Conservation (phyloP, 2,888 invertebrate genomes). For the Drosophila percnosoma region DNA sequence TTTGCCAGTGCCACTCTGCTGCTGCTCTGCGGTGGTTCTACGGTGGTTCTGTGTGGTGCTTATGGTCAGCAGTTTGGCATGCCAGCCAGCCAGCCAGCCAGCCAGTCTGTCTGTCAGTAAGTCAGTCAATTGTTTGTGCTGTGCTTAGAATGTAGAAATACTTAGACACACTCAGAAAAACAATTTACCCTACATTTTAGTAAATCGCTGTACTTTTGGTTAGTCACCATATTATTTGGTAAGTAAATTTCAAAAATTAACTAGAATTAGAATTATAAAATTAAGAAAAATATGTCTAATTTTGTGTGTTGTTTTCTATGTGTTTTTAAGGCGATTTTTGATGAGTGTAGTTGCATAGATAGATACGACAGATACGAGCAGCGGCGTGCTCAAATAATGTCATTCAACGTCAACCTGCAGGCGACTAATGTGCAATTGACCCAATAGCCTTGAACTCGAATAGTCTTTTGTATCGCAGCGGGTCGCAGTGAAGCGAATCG, state of each 20-base stretch:
- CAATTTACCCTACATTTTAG: background rate
- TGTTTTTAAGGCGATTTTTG: background rate
- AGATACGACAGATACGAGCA: slow-evolving; percentile 16
- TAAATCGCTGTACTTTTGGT: background rate
- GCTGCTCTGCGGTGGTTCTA: background rate
- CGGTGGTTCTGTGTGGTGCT: background rate
- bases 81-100: slow-evolving; percentile 2
- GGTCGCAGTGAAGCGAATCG: slow-evolving; percentile 37
- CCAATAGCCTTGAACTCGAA: slow-evolving; percentile 81
- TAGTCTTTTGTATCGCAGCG: slow-evolving; percentile 11
- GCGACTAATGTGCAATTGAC: slow-evolving; percentile 77
- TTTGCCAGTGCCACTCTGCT: slow-evolving; percentile 6
- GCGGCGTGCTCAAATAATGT: slow-evolving; percentile 62
- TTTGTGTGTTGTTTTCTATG: background rate
- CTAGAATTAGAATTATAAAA: too few relatives aligned
- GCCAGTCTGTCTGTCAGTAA: slow-evolving; percentile 6
- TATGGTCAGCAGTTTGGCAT: slow-evolving; percentile 17
- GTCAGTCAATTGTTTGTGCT: slow-evolving; percentile 3
- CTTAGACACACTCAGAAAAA: background rate
- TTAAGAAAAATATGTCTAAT: background rate
- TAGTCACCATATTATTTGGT: background rate
- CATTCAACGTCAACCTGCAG: slow-evolving; percentile 79
- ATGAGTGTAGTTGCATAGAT: slow-evolving; percentile 11
- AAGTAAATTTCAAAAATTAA: too few relatives aligned
- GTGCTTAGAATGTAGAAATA: slow-evolving; percentile 3